A percentile compares a stretch with the other conserved stretches of the same genome.
phyloP scores from a whole-genome alignment of 2,113 vertebrate species.

The Patagioenas fasciata region DNA sequence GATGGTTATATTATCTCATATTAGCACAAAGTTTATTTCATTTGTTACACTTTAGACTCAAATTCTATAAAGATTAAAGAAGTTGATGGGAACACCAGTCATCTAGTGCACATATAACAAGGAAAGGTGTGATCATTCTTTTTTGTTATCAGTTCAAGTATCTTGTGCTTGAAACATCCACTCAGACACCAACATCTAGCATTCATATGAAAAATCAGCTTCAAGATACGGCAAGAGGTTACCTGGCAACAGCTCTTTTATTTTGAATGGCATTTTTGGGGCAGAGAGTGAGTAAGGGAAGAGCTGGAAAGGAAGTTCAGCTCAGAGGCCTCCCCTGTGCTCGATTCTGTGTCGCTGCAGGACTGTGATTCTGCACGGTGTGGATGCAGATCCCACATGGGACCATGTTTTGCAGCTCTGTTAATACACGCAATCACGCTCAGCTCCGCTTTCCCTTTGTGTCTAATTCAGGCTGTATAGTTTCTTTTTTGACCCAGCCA shows the following conservation, averaged over 20 bases:
- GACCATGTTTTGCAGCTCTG: accelerated
- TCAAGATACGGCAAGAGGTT: neutral
- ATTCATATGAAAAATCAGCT: neutral
- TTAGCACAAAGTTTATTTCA: neutral
- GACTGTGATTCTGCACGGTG: neutral
- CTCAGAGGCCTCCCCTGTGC: neutral
- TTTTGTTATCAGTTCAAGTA: neutral
- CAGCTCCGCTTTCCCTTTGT: accelerated
- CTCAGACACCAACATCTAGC: neutral
- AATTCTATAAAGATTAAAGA: neutral
- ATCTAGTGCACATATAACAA: neutral
- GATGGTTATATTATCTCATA: neutral
- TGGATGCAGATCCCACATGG: neutral
- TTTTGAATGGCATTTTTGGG: constrained; percentile 23
- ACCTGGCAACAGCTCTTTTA: constrained; percentile 25
- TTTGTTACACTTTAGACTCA: neutral
- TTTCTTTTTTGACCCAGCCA: neutral
- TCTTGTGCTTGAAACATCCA: neutral
- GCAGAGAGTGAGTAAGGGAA: neutral
- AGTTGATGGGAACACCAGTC: neutral
- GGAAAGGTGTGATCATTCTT: neutral
- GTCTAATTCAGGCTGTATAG: neutral
- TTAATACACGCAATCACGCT: accelerated
- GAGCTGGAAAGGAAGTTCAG: neutral
- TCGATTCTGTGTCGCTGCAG: neutral